These are phyloP conservation scores for Hartigia nigra DNA, from an alignment of 2,888 invertebrate genomes.

Conservation along the genomic window DNA sequence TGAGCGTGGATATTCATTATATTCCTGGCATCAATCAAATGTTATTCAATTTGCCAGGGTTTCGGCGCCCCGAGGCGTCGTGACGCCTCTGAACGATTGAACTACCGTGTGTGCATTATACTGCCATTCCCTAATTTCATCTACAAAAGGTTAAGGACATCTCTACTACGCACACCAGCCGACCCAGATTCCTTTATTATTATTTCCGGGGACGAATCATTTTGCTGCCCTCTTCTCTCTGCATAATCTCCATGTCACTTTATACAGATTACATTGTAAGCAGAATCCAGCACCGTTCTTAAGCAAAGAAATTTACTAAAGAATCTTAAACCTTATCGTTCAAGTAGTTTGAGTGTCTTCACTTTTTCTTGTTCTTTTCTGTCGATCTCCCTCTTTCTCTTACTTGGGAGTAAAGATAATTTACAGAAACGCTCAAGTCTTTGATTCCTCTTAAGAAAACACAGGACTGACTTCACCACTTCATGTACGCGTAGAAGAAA, in stretches of 20 bases:
- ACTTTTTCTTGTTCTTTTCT: background rate
- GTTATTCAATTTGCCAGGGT: constrained; percentile 31
- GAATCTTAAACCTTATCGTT: background rate
- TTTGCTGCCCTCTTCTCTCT: background rate
- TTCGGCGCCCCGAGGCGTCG: constrained; percentile 7
- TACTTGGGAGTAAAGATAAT: background rate
- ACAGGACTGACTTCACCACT: too few relatives aligned
- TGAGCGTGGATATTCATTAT: constrained; percentile 31
- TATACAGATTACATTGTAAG: background rate
- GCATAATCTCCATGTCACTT: background rate
- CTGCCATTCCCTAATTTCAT: background rate
- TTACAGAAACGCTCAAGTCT: background rate
- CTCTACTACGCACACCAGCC: background rate
- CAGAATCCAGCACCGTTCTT: background rate
- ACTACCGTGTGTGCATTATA: background rate
- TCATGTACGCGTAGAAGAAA: background rate
- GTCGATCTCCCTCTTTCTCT: background rate
- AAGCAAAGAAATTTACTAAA: background rate
- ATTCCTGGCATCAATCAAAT: constrained; percentile 27
- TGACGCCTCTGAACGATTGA: background rate
- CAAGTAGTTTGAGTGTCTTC: background rate
- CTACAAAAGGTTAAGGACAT: background rate
- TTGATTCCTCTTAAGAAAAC: background rate
- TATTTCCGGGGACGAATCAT: background rate
- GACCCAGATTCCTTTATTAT: background rate